Base-by-base conservation (phyloP, 2,797 vertebrate genomes). In the Megaceryle alcyon region DNA sequence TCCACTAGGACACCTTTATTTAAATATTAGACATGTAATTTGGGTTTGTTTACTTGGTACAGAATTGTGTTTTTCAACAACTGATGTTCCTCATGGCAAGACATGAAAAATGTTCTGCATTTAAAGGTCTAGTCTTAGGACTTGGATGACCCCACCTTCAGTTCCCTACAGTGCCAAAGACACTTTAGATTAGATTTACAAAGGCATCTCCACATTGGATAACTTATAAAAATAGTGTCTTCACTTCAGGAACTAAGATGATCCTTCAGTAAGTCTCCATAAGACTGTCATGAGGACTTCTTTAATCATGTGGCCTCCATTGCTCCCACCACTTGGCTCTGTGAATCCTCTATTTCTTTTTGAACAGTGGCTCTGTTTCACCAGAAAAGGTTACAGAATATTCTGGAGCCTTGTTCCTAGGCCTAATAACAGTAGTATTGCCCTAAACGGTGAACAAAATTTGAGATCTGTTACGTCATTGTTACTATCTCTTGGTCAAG, bases 291-390 rank as follows among this genome's bases (percentile, higher is more conserved):
- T 48, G 53, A 76, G 22, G 33, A 69, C 33, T 78, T 88, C 39
- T 44, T 25, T 1, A 6, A 75, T 70, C 16, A 31, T 0, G 0
- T 3, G 23, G 8, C 28, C 13, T 51, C 41, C 46, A 17, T 39
- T 71, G 14, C 21, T 83, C 29, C 16, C 21, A 51, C 6, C 4
- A 5, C 17, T 9, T 59, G 46, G 9, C 19, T 89, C 44, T 70
- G 6, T 1, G 4, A 73, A 60, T 31, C 14, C 6, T 53, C 23
- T 31, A 2, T 53, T 86, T 81, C 43, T 86, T 68, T 41, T 68
- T 28, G 25, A 76, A 33, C 23, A 23, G 31, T 35, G 28, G 9
- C 6, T 71, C 31, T 43, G 7, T 70, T 81, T 90, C 22, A 48
- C 22, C 29, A 73, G 17, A 64, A 70, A 65, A 84, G 0, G 12